These are phyloP conservation scores for Zophobas atratus DNA, from an alignment of 1,140 invertebrate species.

Conservation along the genomic window DNA sequence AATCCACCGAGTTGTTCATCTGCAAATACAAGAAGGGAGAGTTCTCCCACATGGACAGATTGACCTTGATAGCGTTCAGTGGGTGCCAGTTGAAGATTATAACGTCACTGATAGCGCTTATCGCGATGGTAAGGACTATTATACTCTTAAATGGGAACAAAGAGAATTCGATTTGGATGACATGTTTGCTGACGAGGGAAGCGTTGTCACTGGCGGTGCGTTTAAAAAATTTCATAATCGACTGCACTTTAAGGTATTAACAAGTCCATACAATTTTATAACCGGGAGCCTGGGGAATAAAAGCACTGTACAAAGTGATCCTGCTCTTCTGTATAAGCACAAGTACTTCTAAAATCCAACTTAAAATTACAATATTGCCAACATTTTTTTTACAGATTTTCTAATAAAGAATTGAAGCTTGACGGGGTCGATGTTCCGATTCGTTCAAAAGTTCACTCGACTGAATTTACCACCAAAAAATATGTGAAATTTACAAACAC, in stretches of 20 bases:
- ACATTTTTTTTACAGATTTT: conserved; percentile 47
- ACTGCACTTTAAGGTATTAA: conserved; percentile 83
- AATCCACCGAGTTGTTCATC: conserved; percentile 78
- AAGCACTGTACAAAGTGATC: background rate
- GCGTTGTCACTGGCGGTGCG: conserved; percentile 72
- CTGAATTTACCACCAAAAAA: conserved; percentile 65
- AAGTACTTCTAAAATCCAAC: background rate
- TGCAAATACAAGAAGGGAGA: conserved; percentile 83
- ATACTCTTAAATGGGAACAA: conserved; percentile 80
- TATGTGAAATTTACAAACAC: conserved; percentile 83
- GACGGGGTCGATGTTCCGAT: conserved; percentile 79
- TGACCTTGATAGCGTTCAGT: conserved; percentile 72
- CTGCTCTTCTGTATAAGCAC: too few species aligned
- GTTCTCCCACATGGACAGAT: conserved; percentile 77
- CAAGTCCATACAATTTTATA: conserved; percentile 83
- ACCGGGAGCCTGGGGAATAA: conserved; percentile 70
- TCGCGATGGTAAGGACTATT: conserved; percentile 76
- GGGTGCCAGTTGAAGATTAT: conserved; percentile 78
- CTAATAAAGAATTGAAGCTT: conserved; percentile 73
- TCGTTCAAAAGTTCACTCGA: conserved; percentile 57
- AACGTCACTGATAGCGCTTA: conserved; percentile 69
- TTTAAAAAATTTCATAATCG: conserved; percentile 80
- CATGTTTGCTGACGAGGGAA: conserved; percentile 71
- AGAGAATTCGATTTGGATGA: conserved; percentile 85
- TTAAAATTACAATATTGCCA: too few species aligned